Evolutionary conservation across 2,888 invertebrate genomes (phyloP).

Genomic region (Apodemia hepburni): DNA sequence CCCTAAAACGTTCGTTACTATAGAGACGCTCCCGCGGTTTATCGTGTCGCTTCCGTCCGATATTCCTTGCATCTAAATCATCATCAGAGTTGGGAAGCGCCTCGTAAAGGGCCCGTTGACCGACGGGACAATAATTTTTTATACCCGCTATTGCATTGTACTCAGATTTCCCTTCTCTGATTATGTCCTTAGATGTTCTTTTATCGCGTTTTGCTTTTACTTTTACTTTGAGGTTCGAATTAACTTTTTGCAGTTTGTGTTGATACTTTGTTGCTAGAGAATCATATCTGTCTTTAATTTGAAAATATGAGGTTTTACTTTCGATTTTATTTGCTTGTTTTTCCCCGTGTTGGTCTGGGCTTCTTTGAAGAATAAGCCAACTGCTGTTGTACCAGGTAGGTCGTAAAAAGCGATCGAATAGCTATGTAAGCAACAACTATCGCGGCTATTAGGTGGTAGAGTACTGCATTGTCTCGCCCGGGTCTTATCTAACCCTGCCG

Average conservation of each 20-base stretch:
- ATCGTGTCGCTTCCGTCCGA: slow-evolving; percentile 60
- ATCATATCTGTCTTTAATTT: background rate
- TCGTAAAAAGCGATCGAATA: no score
- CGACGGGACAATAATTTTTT: slow-evolving; percentile 54
- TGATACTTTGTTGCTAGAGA: background rate
- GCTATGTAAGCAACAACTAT: no score
- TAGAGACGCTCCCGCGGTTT: slow-evolving; percentile 58
- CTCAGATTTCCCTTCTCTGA: slow-evolving; percentile 38
- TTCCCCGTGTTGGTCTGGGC: no score
- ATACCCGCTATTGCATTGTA: slow-evolving; percentile 39
- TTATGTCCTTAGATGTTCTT: slow-evolving; percentile 40
- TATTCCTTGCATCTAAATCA: slow-evolving; percentile 76
- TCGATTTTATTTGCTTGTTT: background rate
- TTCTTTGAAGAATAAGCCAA: no score
- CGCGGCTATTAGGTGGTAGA: no score
- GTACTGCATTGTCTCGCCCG: no score
- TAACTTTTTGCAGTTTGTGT: background rate
- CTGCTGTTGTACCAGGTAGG: no score
- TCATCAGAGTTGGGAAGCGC: slow-evolving; percentile 68
- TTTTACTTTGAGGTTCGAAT: slow-evolving; percentile 27
- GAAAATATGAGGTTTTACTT: background rate
- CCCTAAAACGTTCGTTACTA: slow-evolving; percentile 47
- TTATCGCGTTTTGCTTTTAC: slow-evolving; percentile 32
- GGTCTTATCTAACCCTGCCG: no score
- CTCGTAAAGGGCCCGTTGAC: slow-evolving; percentile 71